phyloP scores from a whole-genome alignment of 2,113 vertebrate species.

The Vanacampus margaritifer region DNA sequence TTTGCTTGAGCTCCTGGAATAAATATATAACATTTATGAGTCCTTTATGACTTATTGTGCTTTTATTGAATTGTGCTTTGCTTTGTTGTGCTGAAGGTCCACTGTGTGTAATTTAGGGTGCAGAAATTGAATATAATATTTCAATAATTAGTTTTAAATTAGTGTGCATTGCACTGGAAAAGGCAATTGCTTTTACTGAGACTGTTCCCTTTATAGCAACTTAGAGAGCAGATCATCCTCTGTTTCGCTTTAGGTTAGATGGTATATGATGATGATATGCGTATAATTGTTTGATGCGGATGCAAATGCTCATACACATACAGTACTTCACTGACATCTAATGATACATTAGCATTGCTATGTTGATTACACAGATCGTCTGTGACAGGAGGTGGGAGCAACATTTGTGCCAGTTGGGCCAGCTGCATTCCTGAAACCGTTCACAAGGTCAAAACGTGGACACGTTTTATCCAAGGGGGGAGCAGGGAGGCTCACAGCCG shows the following conservation, averaged over 20 bases:
- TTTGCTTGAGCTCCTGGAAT: not conserved
- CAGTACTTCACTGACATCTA: not conserved
- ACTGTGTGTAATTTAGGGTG: not conserved
- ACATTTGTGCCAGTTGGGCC: not conserved
- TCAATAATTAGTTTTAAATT: conserved; percentile 4
- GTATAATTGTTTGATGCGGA: not conserved
- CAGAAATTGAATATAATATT: conserved; percentile 1
- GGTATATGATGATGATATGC: not conserved
- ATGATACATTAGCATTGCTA: not conserved
- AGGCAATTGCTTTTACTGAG: not conserved
- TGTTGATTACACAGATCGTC: not conserved
- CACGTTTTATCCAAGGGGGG: not conserved
- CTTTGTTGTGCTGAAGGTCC: conserved; percentile 1
- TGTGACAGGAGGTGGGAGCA: not conserved
- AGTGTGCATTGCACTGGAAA: not conserved
- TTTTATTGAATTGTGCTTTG: not conserved
- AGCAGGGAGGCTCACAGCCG: not conserved
- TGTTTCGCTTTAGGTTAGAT: not conserved
- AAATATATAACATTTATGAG: not conserved
- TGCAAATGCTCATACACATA: not conserved
- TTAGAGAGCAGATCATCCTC: not conserved
- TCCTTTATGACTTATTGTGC: not conserved
- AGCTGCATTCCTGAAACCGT: not conserved
- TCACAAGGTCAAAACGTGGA: not conserved
- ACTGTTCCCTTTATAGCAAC: not conserved